Conservation (phyloP, 1,140 invertebrate species). For the Vanessa tameamea region DNA sequence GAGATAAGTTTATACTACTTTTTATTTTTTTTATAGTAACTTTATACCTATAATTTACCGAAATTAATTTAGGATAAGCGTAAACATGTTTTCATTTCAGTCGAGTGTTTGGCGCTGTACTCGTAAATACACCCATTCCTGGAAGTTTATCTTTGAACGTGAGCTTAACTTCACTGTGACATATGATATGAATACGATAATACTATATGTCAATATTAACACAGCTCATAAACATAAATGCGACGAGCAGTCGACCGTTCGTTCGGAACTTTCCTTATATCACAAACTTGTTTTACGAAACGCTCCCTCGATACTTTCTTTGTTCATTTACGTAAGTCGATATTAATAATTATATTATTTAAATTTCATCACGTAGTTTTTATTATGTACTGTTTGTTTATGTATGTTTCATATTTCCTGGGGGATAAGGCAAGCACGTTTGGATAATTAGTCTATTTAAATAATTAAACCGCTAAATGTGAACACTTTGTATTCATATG, state of each 20-base stretch:
- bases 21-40: no score
- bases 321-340: constrained; percentile 21
- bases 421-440: no score
- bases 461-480: no score
- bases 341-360: constrained; percentile 21
- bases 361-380: background rate
- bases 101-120: background rate
- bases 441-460: no score
- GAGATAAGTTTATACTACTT: no score
- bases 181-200: constrained; percentile 43
- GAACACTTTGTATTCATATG: no score
- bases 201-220: constrained; percentile 52
- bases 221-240: constrained; percentile 41
- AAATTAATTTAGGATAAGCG: no score
- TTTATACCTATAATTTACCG: no score
- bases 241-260: constrained; percentile 26
- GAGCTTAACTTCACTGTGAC: constrained; percentile 22
- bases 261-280: constrained; percentile 37
- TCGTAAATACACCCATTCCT: constrained; percentile 8
- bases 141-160: constrained; percentile 18
- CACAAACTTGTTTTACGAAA: constrained; percentile 33
- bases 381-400: no score
- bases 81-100: background rate
- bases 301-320: constrained; percentile 20
- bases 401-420: no score